Base-by-base conservation (phyloP, 2,797 vertebrate genomes). In the Acipenser oxyrinchus region DNA sequence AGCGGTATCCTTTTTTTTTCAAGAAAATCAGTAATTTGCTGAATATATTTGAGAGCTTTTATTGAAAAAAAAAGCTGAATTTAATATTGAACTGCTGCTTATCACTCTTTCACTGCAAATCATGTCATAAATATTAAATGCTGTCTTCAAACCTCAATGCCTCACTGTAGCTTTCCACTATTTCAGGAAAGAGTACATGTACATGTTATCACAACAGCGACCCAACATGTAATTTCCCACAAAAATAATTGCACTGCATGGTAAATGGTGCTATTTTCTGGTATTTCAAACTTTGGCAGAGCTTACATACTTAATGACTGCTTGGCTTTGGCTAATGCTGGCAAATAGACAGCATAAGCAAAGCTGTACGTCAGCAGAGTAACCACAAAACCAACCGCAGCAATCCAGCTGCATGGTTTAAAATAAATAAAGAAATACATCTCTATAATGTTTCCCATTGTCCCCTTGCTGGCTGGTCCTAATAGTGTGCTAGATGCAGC, bases 81-180 rank as follows among this genome's bases (percentile, higher is more conserved):
- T 87, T 88, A 88, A 88, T 89, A 88, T 88, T 86, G 82, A 81
- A 78, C 81, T 82, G 79, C 78, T 79, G 83, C 86, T 90, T 89
- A 90, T 89, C 86, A 87, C 84, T 84, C 86, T 87, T 89, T 89
- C 85, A 83, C 84, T 85, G 82, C 86, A 85, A 84, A 88, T 83
- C 81, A 86, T 82, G 76, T 74, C 79, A 90, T 90, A 85, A 90
- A 90, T 90, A 90, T 90, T 89, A 87, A 90, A 74, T 68, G 71
- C 66, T 75, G 70, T 61, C 71, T 67, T 84, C 72, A 73, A 78
- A 82, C 82, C 82, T 75, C 78, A 82, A 78, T 75, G 74, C 69
- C 72, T 69, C 71, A 74, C 77, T 76, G 78, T 67, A 76, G 76
- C 71, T 78, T 75, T 78, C 10, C 55, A 37, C 37, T 58, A 7